Evolutionary conservation across 2,113 vertebrate species (phyloP).

Genomic region (Turdus rufiventris): DNA sequence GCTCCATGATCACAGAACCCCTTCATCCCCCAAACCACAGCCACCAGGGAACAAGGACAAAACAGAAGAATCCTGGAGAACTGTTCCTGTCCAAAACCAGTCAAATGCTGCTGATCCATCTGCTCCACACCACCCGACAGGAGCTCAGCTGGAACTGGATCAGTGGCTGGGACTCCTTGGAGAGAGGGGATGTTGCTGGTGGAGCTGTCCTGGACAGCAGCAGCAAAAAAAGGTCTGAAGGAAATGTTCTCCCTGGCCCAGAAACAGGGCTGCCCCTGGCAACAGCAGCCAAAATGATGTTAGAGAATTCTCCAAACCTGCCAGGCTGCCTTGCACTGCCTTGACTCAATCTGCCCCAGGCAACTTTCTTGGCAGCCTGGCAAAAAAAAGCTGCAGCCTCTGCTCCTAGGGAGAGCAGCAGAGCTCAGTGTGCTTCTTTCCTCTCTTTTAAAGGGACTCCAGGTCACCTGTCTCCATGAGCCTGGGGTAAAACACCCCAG

Average conservation of each 20-base stretch:
- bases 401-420: neutral
- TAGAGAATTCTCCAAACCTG: neutral
- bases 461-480: neutral
- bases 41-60: neutral
- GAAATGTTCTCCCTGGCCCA: fast-evolving
- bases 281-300: neutral
- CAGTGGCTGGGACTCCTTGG: neutral
- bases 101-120: fast-evolving
- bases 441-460: neutral
- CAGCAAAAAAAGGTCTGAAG: neutral
- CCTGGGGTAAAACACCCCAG: neutral
- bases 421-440: neutral
- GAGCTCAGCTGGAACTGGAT: neutral
- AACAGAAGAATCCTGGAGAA: neutral
- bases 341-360: neutral
- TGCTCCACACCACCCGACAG: neutral
- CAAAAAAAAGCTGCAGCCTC: neutral
- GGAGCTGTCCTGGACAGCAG: neutral
- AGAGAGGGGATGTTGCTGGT: neutral
- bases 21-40: neutral
- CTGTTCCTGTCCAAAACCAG: neutral
- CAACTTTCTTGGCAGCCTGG: neutral
- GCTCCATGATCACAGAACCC: neutral
- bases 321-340: neutral
- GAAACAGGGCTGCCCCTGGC: neutral